A percentile compares a stretch with the other conserved stretches of the same genome.
Evolutionary conservation across 2,113 vertebrate genomes (phyloP).

Genomic region (Lutjanus erythropterus): DNA sequence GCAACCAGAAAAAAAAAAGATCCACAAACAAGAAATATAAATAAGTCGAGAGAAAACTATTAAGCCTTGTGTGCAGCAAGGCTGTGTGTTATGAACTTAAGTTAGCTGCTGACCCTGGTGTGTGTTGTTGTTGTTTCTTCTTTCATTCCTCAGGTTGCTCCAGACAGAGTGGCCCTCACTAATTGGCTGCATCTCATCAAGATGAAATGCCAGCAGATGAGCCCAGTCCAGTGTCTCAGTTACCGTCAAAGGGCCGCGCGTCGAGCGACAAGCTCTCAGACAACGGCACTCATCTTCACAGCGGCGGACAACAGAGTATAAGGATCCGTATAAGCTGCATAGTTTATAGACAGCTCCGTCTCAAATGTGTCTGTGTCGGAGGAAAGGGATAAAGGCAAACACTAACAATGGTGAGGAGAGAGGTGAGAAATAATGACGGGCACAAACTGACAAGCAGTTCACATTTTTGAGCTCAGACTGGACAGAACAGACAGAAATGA

Average conservation of each 20-base stretch:
- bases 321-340: conserved; percentile 12
- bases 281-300: not conserved
- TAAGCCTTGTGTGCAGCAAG: not conserved
- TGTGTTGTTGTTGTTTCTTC: conserved; percentile 31
- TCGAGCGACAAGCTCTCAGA: conserved; percentile 3
- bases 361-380: conserved; percentile 1
- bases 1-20: not conserved
- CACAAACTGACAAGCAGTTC: not conserved
- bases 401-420: conserved; percentile 5
- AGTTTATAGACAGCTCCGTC: not conserved
- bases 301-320: not conserved
- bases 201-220: conserved; percentile 50
- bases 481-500: not conserved
- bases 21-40: conserved; percentile 12
- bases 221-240: conserved; percentile 5
- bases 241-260: not conserved
- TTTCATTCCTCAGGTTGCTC: conserved; percentile 26
- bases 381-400: not conserved
- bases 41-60: conserved; percentile 2
- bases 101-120: conserved; percentile 14
- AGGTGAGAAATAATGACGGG: conserved; percentile 18
- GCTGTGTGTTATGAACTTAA: conserved; percentile 13
- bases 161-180: conserved; percentile 52
- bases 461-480: conserved; percentile 6
- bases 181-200: conserved; percentile 64